phyloP scores from a whole-genome alignment of 2,113 vertebrate genomes.

The Zosterops japonicus region DNA sequence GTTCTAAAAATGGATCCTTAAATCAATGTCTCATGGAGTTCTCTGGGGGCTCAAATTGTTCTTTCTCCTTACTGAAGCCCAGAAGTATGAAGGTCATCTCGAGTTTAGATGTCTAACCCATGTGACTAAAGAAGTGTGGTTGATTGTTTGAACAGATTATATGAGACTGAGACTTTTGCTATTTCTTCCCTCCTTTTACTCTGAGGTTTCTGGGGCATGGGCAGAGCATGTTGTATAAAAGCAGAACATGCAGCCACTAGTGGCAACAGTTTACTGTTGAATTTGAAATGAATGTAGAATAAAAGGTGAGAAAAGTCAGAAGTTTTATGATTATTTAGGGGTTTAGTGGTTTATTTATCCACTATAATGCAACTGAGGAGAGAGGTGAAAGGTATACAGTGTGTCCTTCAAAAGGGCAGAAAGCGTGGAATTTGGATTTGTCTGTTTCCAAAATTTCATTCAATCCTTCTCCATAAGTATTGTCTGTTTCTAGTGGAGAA shows the following conservation, averaged over 20 bases:
- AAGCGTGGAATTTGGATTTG: neutral
- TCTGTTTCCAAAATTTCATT: neutral
- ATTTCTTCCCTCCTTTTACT: neutral
- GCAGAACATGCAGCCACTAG: neutral
- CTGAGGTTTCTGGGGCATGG: neutral
- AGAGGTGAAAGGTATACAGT: neutral
- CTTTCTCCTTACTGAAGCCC: neutral
- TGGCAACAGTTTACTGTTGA: neutral
- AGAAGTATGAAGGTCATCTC: neutral
- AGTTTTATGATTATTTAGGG: neutral
- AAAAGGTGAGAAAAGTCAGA: neutral
- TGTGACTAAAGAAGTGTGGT: neutral
- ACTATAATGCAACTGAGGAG: neutral
- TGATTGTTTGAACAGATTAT: conserved; percentile 8
- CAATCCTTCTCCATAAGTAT: neutral
- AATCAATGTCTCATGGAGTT: neutral
- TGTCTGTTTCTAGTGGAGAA: neutral
- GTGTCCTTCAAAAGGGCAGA: neutral
- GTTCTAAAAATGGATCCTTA: conserved; percentile 1
- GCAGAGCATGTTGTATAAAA: neutral
- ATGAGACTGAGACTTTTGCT: neutral
- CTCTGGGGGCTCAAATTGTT: neutral
- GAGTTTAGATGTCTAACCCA: neutral
- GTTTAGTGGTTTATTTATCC: neutral
- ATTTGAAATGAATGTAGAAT: neutral